Evolutionary conservation across 2,888 invertebrate genomes (phyloP).

Genomic region (Caenorhabditis sp.): DNA sequence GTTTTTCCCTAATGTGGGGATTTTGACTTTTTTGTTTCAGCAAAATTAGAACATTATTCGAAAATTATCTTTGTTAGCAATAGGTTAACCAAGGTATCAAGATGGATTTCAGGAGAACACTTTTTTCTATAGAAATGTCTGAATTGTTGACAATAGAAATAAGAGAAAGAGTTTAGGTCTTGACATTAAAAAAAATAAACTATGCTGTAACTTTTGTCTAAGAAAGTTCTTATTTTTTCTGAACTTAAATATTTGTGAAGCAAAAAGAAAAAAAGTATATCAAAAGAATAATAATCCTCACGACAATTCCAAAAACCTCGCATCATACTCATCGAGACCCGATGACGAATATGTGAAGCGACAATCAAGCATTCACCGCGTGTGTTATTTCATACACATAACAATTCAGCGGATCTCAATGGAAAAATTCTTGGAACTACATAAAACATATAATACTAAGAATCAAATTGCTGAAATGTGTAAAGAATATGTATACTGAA

Average conservation of each 20-base stretch:
- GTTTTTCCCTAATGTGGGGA: no score
- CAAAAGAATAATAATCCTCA: not conserved
- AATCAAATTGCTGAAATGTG: slow-evolving; percentile 1
- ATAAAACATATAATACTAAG: not conserved
- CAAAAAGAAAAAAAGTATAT: not conserved
- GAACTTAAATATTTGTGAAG: not conserved
- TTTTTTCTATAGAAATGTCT: no score
- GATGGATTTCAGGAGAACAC: no score
- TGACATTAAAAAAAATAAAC: no score
- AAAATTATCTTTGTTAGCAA: no score
- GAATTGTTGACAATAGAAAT: no score
- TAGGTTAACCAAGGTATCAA: no score
- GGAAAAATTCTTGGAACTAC: not conserved
- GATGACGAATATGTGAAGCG: not conserved
- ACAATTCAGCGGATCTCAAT: not conserved
- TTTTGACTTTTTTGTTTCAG: no score
- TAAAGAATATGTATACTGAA: not conserved
- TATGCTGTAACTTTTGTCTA: no score
- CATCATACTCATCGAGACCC: not conserved
- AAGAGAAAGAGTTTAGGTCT: no score
- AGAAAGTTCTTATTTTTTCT: no score
- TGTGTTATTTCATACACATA: not conserved
- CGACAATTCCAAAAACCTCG: not conserved
- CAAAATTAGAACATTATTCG: no score
- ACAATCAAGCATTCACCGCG: not conserved